Percentiles rank a stretch among this genome's conserved stretches.
These are phyloP conservation scores for Saturnia japonica DNA, from an alignment of 2,888 invertebrate genomes.

Conservation along the genomic window DNA sequence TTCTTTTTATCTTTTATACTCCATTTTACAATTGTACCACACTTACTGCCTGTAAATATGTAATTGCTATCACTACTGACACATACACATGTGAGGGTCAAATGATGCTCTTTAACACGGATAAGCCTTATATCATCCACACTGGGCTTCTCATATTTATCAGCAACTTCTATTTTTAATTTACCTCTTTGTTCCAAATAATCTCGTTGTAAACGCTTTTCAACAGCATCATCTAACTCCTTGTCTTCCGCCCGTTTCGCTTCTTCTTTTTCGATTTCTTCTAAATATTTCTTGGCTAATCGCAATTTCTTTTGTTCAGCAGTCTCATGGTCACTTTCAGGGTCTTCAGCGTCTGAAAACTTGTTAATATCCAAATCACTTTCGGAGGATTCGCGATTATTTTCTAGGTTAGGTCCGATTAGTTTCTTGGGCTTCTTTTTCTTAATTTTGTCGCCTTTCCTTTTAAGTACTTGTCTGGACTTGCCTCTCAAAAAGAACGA, in stretches of 20 bases:
- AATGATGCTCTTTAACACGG: slow-evolving; percentile 89
- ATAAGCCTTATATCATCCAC: slow-evolving; percentile 75
- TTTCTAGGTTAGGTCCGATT: slow-evolving; percentile 69
- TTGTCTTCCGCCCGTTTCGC: slow-evolving; percentile 84
- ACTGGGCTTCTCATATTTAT: slow-evolving; percentile 62
- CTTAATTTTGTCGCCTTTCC: slow-evolving; percentile 74
- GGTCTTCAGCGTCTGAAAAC: slow-evolving; percentile 72
- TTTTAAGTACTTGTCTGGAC: slow-evolving; percentile 78
- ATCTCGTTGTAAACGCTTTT: slow-evolving; percentile 91
- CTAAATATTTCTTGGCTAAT: slow-evolving; percentile 93
- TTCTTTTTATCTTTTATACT: slow-evolving; percentile 84
- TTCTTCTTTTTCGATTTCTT: slow-evolving; percentile 92
- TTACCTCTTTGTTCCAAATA: slow-evolving; percentile 93
- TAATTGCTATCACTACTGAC: slow-evolving; percentile 87
- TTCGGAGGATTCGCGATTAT: slow-evolving; percentile 84
- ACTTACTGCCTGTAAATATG: slow-evolving; percentile 93
- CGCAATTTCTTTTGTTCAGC: slow-evolving; percentile 95
- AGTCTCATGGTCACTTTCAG: slow-evolving; percentile 88
- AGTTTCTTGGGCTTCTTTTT: slow-evolving; percentile 65
- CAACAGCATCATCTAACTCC: slow-evolving; percentile 84
- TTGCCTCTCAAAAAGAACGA: slow-evolving; percentile 84
- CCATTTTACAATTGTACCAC: slow-evolving; percentile 94
- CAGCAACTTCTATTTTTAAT: slow-evolving; percentile 88
- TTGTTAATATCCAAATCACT: slow-evolving; percentile 84
- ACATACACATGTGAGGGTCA: slow-evolving; percentile 90